A percentile compares a stretch with the other conserved stretches of the same genome.
phyloP scores from a whole-genome alignment of 2,113 vertebrate species.

The Mionectes macconnelli region DNA sequence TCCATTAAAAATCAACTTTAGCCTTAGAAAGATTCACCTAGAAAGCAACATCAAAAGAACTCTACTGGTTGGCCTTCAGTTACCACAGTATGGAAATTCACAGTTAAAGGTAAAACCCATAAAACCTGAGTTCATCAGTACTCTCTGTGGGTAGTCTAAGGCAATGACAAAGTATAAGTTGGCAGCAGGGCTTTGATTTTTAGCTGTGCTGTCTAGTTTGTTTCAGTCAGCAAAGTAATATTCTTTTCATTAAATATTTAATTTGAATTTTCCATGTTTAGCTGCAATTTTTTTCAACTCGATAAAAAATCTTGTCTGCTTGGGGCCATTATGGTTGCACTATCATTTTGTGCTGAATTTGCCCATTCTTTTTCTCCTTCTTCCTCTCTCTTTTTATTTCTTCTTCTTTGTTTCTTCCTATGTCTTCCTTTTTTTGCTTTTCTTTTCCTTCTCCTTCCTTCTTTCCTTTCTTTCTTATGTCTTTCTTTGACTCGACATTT shows the following conservation, averaged over 20 bases:
- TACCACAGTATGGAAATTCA: slow-evolving; percentile 35
- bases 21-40: slow-evolving; percentile 35
- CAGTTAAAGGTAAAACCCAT: slow-evolving; percentile 35
- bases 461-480: background rate
- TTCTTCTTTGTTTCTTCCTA: background rate
- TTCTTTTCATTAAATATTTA: slow-evolving; percentile 67
- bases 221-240: slow-evolving; percentile 60
- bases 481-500: background rate
- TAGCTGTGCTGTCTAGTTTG: slow-evolving; percentile 54
- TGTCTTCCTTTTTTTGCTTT: background rate
- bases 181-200: slow-evolving; percentile 45
- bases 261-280: slow-evolving; percentile 59
- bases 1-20: background rate
- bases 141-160: slow-evolving; percentile 33
- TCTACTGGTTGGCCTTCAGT: background rate
- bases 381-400: background rate
- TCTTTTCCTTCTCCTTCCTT: background rate
- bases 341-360: slow-evolving; percentile 13
- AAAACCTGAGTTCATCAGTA: slow-evolving; percentile 19
- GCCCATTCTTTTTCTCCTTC: background rate
- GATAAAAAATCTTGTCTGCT: slow-evolving; percentile 17
- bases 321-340: background rate
- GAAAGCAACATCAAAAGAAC: slow-evolving; percentile 24
- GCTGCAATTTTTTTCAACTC: slow-evolving; percentile 17
- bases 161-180: background rate